Conservation (phyloP, 1,140 invertebrate species). For the Achatina immaculata region DNA sequence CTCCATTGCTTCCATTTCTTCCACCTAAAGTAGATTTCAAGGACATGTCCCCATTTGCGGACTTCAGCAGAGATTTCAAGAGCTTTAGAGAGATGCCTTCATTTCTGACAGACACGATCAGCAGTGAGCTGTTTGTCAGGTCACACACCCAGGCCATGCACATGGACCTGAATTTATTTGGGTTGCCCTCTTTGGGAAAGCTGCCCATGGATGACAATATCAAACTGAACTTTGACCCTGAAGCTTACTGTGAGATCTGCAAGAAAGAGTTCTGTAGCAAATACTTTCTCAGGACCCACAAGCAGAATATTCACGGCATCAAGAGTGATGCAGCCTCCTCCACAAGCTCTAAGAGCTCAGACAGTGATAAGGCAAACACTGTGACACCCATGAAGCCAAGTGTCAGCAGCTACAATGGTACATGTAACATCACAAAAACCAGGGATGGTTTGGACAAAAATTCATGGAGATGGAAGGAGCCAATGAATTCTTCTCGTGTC, state of each 20-base stretch:
- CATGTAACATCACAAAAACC: slow-evolving; percentile 37
- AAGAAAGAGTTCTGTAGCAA: slow-evolving; percentile 76
- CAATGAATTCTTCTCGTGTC: slow-evolving; percentile 80
- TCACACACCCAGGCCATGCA: slow-evolving; percentile 28
- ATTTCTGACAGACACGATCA: slow-evolving; percentile 40
- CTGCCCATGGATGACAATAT: slow-evolving; percentile 65
- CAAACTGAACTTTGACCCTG: slow-evolving; percentile 78
- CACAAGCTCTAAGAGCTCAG: slow-evolving; percentile 24
- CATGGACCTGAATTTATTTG: slow-evolving; percentile 43
- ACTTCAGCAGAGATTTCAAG: slow-evolving; percentile 37
- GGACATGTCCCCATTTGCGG: slow-evolving; percentile 35
- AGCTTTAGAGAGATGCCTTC: slow-evolving; percentile 39
- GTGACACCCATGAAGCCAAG: slow-evolving; percentile 31
- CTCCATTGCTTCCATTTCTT: slow-evolving; percentile 29
- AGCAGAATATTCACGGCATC: slow-evolving; percentile 68
- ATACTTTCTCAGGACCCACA: slow-evolving; percentile 67
- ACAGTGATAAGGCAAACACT: slow-evolving; percentile 30
- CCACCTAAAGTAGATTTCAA: slow-evolving; percentile 37
- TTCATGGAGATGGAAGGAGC: slow-evolving; percentile 65
- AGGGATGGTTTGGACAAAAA: slow-evolving; percentile 52
- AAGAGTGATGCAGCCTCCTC: slow-evolving; percentile 43
- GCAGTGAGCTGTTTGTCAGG: slow-evolving; percentile 38
- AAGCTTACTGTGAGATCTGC: slow-evolving; percentile 88
- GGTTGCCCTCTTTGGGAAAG: slow-evolving; percentile 48
- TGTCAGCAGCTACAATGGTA: slow-evolving; percentile 25